Conservation (phyloP, 2,888 invertebrate genomes). For the Drosophila paranaensis region DNA sequence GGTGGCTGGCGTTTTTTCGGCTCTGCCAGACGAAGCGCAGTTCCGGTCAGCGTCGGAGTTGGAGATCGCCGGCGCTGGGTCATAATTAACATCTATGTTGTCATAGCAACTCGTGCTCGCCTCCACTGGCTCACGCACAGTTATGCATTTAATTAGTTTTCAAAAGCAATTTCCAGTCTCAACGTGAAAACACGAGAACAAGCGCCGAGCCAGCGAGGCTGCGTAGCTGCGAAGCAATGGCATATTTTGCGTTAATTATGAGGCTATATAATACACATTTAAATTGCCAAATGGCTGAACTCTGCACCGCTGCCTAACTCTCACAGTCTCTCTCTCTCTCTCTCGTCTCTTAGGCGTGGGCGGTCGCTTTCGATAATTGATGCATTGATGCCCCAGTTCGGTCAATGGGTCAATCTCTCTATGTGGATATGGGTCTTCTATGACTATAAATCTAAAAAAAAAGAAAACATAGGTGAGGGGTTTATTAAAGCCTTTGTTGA, state of each 20-base stretch:
- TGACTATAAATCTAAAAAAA: constrained; percentile 14
- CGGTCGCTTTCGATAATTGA: constrained; percentile 58
- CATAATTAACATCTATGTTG: constrained; percentile 63
- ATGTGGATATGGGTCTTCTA: background rate
- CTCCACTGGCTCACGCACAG: constrained; percentile 16
- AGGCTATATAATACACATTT: constrained; percentile 54
- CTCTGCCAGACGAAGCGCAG: constrained; percentile 67
- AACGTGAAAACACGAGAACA: background rate
- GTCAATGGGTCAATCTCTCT: constrained; percentile 16
- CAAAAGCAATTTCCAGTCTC: constrained; percentile 39
- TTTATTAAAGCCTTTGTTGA: background rate
- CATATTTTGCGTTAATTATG: constrained; percentile 40
- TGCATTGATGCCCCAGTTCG: constrained; percentile 46
- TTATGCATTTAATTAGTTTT: constrained; percentile 73
- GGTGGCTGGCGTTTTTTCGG: constrained; percentile 31
- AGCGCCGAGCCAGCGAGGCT: background rate
- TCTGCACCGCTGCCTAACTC: background rate
- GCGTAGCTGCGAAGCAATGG: constrained; percentile 11
- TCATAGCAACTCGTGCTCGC: constrained; percentile 25
- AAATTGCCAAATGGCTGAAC: constrained; percentile 47
- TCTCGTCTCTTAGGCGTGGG: constrained; percentile 29
- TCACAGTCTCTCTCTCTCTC: background rate
- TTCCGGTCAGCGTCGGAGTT: constrained; percentile 58
- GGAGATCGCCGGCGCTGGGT: constrained; percentile 35
- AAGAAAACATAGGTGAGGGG: constrained; percentile 6